phyloP scores from a whole-genome alignment of 2,113 vertebrate species.

The Corynorhinus townsendii region DNA sequence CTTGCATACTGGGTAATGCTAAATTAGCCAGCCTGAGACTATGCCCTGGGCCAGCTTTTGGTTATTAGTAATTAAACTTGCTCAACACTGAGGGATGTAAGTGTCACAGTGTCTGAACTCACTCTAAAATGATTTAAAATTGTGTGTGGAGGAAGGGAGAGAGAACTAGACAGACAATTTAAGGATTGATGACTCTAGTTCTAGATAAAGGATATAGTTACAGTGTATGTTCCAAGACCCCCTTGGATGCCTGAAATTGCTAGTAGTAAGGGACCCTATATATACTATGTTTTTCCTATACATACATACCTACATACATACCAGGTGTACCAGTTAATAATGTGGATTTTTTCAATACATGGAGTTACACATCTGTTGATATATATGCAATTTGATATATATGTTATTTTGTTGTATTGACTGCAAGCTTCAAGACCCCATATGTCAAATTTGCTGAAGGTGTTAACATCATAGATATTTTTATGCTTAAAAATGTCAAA shows the following conservation, averaged over 20 bases:
- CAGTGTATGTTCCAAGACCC: not conserved
- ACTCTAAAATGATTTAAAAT: not conserved
- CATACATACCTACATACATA: not conserved
- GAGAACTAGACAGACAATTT: not conserved
- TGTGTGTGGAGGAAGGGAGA: not conserved
- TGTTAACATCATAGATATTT: too few relatives aligned
- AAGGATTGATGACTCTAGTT: not conserved
- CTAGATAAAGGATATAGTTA: not conserved
- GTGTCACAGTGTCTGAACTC: not conserved
- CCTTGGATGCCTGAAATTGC: not conserved
- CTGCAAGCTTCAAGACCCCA: too few relatives aligned
- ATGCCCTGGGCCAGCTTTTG: not conserved
- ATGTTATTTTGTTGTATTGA: too few relatives aligned
- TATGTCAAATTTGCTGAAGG: too few relatives aligned
- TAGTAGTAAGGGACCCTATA: not conserved
- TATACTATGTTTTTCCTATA: not conserved
- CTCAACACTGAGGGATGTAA: not conserved
- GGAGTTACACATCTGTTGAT: too few relatives aligned
- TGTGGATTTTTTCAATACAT: too few relatives aligned
- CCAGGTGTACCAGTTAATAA: too few relatives aligned
- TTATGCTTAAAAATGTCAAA: too few relatives aligned
- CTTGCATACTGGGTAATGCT: not conserved
- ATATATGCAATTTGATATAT: too few relatives aligned
- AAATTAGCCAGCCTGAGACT: not conserved
- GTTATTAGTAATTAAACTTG: not conserved